phyloP scores from a whole-genome alignment of 2,888 invertebrate species.

The Noctuana brunneofusca region DNA sequence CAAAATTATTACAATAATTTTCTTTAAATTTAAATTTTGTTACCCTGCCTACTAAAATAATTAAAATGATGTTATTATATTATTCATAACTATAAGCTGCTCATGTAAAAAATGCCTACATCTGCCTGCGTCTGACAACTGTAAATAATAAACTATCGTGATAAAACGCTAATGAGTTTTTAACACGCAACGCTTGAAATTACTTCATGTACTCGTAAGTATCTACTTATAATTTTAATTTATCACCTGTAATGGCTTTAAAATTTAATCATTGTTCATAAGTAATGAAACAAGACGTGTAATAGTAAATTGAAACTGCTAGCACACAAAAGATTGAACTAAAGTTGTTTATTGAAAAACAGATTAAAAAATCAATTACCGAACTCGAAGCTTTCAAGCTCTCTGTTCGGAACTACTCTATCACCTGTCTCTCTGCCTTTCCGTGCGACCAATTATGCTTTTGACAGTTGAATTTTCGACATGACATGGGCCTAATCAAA shows the following conservation, averaged over 20 bases:
- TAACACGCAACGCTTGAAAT: slow-evolving; percentile 12
- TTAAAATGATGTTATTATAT: background rate
- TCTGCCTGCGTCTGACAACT: slow-evolving; percentile 12
- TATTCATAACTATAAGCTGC: background rate
- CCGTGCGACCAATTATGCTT: slow-evolving; percentile 81
- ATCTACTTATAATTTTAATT: slow-evolving; percentile 1
- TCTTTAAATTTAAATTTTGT: no score
- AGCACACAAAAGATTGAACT: slow-evolving; percentile 6
- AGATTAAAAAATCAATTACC: slow-evolving; percentile 30
- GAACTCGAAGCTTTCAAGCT: slow-evolving; percentile 26
- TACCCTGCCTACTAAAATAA: no score
- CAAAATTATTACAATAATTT: no score
- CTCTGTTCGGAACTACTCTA: slow-evolving; percentile 59
- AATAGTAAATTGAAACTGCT: background rate
- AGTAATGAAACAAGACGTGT: slow-evolving; percentile 6
- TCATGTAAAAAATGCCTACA: background rate
- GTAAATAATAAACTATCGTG: slow-evolving; percentile 14
- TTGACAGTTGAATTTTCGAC: slow-evolving; percentile 83
- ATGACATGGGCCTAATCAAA: slow-evolving; percentile 85
- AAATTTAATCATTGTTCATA: background rate
- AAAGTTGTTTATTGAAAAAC: slow-evolving; percentile 19
- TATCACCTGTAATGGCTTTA: slow-evolving; percentile 8
- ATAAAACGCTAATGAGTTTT: slow-evolving; percentile 14
- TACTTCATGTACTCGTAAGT: background rate
- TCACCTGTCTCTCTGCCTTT: slow-evolving; percentile 63